Conservation (phyloP, 1,140 invertebrate species). For the Microvelia longipes region DNA sequence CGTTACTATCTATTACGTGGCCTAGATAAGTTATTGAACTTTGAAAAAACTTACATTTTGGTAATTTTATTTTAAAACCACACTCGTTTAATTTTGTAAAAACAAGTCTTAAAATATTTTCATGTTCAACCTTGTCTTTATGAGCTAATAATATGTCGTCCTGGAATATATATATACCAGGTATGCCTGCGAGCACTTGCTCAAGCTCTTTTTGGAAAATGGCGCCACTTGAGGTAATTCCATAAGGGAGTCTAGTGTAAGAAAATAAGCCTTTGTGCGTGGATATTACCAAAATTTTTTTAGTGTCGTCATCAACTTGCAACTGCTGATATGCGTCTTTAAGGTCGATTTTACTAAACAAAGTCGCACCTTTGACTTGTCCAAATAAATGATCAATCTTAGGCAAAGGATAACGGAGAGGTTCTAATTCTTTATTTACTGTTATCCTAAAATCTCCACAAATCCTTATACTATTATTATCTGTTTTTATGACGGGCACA, state of each 20-base stretch:
- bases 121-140: conserved; percentile 2
- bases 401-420: not conserved
- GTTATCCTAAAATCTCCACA: conserved; percentile 8
- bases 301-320: not conserved
- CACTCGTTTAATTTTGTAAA: conserved; percentile 1
- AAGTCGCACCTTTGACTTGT: not conserved
- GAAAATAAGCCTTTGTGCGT: conserved; percentile 3
- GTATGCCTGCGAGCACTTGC: not conserved
- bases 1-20: conserved; percentile 2
- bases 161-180: conserved; percentile 5
- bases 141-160: conserved; percentile 10
- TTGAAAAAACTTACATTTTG: conserved; percentile 2
- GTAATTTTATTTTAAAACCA: not conserved
- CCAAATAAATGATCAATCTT: conserved; percentile 2
- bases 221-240: not conserved
- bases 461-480: not conserved
- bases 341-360: conserved; percentile 7
- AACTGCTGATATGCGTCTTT: conserved; percentile 3
- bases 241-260: conserved; percentile 4
- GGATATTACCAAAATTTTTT: not conserved
- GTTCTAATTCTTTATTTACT: not conserved
- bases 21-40: conserved; percentile 5
- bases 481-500: conserved; percentile 1
- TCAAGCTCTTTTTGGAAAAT: conserved; percentile 7
- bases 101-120: not conserved